A percentile compares a stretch with the other conserved stretches of the same genome.
phyloP scores from a whole-genome alignment of 2,888 invertebrate species.

The Tineola bisselliella region DNA sequence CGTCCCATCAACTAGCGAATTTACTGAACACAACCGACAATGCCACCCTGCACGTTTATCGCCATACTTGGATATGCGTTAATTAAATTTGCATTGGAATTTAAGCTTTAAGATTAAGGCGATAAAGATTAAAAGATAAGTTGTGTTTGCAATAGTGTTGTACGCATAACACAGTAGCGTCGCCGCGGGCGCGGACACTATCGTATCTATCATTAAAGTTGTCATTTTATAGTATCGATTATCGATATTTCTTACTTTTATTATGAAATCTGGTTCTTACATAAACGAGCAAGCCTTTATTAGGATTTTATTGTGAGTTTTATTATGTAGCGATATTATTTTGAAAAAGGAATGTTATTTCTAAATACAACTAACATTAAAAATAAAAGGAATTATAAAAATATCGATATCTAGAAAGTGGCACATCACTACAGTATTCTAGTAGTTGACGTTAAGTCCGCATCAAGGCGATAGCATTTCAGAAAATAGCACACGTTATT shows the following conservation, averaged over 20 bases:
- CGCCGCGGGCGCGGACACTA: conserved; percentile 19
- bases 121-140: background rate
- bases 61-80: background rate
- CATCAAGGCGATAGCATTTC: conserved; percentile 10
- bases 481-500: conserved; percentile 1
- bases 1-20: too few species aligned
- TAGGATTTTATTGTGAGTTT: too few species aligned
- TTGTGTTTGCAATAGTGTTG: conserved; percentile 13
- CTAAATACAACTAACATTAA: too few species aligned
- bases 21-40: background rate
- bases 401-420: background rate
- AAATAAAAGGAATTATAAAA: too few species aligned
- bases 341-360: too few species aligned
- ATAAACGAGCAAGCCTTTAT: too few species aligned
- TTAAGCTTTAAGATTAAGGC: background rate
- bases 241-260: conserved; percentile 14
- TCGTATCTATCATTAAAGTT: conserved; percentile 20
- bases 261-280: background rate
- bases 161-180: conserved; percentile 15
- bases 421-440: background rate
- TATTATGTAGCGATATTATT: too few species aligned
- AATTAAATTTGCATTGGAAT: background rate
- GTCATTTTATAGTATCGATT: conserved; percentile 19
- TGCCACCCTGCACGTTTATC: conserved; percentile 6
- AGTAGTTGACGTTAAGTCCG: conserved; percentile 2